phyloP scores from a whole-genome alignment of 35 echinoderm and acorn worm species.

The Heliocidaris erythrogramma region DNA sequence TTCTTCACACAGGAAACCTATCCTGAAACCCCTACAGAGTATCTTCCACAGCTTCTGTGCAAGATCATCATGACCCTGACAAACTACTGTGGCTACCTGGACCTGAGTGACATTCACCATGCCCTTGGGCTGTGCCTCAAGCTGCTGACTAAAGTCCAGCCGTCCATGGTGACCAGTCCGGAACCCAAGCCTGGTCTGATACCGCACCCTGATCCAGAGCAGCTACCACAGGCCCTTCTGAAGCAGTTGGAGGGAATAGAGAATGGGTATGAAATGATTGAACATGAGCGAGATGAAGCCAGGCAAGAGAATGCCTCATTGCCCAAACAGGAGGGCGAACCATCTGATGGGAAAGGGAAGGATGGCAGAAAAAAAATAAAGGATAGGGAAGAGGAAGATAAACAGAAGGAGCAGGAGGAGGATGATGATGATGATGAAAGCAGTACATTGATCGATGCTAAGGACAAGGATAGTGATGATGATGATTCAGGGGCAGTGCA shows the following conservation, averaged over 20 bases:
- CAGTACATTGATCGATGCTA: constrained; percentile 11
- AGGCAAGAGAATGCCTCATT: neutral
- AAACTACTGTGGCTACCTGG: constrained; percentile 78
- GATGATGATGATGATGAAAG: constrained; percentile 36
- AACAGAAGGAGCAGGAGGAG: neutral
- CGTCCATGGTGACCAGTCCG: constrained; percentile 93
- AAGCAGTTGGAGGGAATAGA: constrained; percentile 78
- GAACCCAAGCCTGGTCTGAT: constrained; percentile 51
- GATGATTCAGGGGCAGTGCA: constrained; percentile 40
- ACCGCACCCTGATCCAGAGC: constrained; percentile 44
- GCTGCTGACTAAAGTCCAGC: constrained; percentile 96
- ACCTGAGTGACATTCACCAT: constrained; percentile 75
- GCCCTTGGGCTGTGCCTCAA: constrained; percentile 81
- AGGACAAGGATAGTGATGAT: constrained; percentile 31
- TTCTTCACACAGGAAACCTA: constrained; percentile 82
- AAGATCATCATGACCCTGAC: constrained; percentile 92
- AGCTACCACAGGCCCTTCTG: constrained; percentile 50
- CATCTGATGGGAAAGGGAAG: neutral
- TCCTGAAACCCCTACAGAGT: constrained; percentile 90
- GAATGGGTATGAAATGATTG: constrained; percentile 66
- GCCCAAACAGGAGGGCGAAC: neutral
- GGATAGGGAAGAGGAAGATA: neutral
- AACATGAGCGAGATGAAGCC: neutral
- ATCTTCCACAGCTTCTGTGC: constrained; percentile 87
- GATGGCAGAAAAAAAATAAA: neutral